These are phyloP conservation scores for Andrena bicolor DNA, from an alignment of 2,888 invertebrate species.

Conservation along the genomic window DNA sequence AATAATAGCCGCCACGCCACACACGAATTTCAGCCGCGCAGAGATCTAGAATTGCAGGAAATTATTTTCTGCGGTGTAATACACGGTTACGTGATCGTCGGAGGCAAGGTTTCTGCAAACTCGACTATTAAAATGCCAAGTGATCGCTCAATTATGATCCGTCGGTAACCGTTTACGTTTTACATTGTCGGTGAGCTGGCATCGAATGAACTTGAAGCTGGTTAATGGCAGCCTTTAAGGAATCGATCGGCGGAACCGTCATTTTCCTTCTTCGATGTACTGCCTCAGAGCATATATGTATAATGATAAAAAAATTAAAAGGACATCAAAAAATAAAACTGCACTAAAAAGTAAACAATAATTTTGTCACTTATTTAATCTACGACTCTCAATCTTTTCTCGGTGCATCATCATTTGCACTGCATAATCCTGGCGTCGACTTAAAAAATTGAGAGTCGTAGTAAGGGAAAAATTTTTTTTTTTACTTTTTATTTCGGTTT, in stretches of 20 bases:
- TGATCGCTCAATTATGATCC: constrained; percentile 52
- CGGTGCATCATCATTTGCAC: too few species aligned
- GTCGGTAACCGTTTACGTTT: constrained; percentile 13
- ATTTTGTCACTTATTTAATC: too few species aligned
- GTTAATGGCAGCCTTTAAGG: neutral
- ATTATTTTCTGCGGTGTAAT: constrained; percentile 27
- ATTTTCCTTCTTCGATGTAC: neutral
- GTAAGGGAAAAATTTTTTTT: too few species aligned
- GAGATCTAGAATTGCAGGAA: constrained; percentile 3
- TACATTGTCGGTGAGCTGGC: neutral
- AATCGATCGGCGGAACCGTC: neutral
- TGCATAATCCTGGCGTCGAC: too few species aligned
- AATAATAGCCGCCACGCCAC: neutral
- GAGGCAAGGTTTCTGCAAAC: constrained; percentile 31
- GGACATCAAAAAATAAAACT: too few species aligned
- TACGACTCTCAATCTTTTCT: too few species aligned
- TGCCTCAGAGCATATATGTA: neutral
- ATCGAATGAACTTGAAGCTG: constrained; percentile 17
- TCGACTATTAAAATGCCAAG: constrained; percentile 16
- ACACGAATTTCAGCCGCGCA: constrained; percentile 8
- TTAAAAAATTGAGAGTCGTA: too few species aligned
- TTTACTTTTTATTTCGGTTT: too few species aligned
- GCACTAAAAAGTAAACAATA: too few species aligned
- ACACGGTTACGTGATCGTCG: constrained; percentile 22
- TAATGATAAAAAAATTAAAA: too few species aligned